phyloP scores from a whole-genome alignment of 2,888 invertebrate genomes.

The Tholera decimalis region DNA sequence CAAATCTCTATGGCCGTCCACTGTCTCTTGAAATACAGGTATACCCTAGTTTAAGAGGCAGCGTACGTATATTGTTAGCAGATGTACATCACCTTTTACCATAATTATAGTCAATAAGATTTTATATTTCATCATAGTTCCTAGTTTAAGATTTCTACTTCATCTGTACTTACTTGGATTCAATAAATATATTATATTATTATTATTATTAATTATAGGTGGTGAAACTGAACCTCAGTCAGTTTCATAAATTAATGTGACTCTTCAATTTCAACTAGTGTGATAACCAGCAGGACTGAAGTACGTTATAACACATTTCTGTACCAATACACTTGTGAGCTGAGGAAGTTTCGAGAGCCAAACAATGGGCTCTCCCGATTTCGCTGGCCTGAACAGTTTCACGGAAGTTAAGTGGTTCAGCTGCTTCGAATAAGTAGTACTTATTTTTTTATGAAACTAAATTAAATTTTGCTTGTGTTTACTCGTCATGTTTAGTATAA shows the following conservation, averaged over 20 bases:
- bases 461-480: slow-evolving; percentile 13
- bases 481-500: not conserved
- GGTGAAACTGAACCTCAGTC: too few relatives aligned
- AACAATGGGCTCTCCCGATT: slow-evolving; percentile 47
- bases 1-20: too few relatives aligned
- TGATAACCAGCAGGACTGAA: slow-evolving; percentile 3
- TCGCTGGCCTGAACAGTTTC: slow-evolving; percentile 39
- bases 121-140: too few relatives aligned
- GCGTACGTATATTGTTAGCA: too few relatives aligned
- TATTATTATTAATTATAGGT: too few relatives aligned
- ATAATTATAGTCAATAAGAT: too few relatives aligned
- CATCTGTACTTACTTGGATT: too few relatives aligned
- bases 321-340: slow-evolving; percentile 35
- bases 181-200: too few relatives aligned
- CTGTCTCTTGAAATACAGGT: too few relatives aligned
- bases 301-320: slow-evolving; percentile 21
- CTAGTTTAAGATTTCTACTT: too few relatives aligned
- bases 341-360: slow-evolving; percentile 40
- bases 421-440: slow-evolving; percentile 12
- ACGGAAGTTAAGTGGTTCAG: slow-evolving; percentile 44
- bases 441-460: slow-evolving; percentile 1
- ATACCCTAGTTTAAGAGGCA: too few relatives aligned
- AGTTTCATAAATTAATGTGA: not conserved
- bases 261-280: not conserved
- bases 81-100: too few relatives aligned